Evolutionary conservation across 2,113 vertebrate species (phyloP).

Genomic region (Campylomormyrus tamandua): DNA sequence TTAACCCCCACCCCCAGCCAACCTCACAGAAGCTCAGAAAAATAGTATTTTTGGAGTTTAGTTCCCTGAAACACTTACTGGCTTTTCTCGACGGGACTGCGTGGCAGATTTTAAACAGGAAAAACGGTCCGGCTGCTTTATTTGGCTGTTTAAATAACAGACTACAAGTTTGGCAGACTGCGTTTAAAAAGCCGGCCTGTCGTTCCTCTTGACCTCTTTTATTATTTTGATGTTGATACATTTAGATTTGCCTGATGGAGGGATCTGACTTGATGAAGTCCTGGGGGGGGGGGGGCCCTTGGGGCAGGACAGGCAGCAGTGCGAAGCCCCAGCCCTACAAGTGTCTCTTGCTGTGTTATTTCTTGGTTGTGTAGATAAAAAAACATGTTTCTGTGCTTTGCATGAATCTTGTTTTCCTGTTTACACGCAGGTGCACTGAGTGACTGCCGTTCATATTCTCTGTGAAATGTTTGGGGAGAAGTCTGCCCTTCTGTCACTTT

Average conservation of each 20-base stretch:
- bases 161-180: background rate
- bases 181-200: background rate
- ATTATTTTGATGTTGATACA: background rate
- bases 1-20: background rate
- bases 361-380: background rate
- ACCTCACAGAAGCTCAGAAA: background rate
- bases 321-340: background rate
- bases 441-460: background rate
- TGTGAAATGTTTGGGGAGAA: background rate
- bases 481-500: background rate
- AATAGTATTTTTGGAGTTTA: slow-evolving; percentile 11
- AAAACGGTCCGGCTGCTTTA: background rate
- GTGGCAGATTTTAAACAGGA: background rate
- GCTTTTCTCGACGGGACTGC: background rate
- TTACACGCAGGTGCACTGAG: background rate
- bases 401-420: background rate
- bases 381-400: background rate
- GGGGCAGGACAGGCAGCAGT: background rate
- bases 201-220: background rate
- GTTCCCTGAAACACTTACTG: slow-evolving; percentile 6
- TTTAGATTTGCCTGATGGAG: background rate
- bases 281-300: background rate
- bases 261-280: background rate
- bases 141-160: background rate
- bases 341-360: background rate